Conservation (phyloP, 2,888 invertebrate species). For the Hemithea aestivaria region DNA sequence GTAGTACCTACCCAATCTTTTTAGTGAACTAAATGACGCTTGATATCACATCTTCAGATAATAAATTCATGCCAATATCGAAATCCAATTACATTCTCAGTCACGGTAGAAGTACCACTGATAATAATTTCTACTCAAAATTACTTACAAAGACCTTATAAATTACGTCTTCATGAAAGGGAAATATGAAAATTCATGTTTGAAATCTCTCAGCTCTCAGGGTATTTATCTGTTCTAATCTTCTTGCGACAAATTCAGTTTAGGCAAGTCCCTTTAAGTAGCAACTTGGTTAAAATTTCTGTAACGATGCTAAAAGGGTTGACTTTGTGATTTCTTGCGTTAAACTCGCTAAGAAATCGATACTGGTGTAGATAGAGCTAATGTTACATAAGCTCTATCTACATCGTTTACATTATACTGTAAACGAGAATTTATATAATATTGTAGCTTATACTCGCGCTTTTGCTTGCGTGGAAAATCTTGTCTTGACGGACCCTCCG, state of each 20-base stretch:
- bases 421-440: too few species aligned
- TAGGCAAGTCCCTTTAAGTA: constrained; percentile 45
- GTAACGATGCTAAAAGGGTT: constrained; percentile 38
- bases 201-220: constrained; percentile 41
- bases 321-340: constrained; percentile 18
- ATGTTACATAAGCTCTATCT: too few species aligned
- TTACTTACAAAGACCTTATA: neutral
- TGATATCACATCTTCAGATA: too few species aligned
- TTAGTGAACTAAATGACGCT: too few species aligned
- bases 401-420: too few species aligned
- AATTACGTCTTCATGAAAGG: constrained; percentile 14
- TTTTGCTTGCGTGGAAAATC: too few species aligned
- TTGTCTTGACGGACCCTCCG: too few species aligned
- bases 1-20: too few species aligned
- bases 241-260: constrained; percentile 41
- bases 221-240: constrained; percentile 47
- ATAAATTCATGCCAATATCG: too few species aligned
- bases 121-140: too few species aligned
- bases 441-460: too few species aligned
- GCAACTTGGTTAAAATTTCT: constrained; percentile 44
- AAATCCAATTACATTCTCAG: constrained; percentile 37
- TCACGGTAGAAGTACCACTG: constrained; percentile 16
- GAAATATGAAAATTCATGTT: constrained; percentile 33
- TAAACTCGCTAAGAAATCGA: neutral
- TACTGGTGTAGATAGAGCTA: too few species aligned